Conservation (phyloP, 1,140 invertebrate species). For the Eueides isabella region DNA sequence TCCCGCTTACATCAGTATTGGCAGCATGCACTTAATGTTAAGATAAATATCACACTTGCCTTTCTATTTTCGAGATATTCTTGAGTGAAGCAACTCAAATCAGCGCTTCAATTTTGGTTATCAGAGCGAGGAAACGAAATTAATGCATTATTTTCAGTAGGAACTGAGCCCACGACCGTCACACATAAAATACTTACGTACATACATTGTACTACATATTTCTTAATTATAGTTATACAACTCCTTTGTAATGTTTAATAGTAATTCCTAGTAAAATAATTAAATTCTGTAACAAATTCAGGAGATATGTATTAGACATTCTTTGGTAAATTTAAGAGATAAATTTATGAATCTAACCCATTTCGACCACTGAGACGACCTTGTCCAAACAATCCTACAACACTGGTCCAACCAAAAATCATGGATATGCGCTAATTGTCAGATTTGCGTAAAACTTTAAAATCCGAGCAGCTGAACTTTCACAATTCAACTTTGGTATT, state of each 20-base stretch:
- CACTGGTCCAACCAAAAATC: slow-evolving; percentile 35
- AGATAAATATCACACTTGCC: not conserved
- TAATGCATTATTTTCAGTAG: not conserved
- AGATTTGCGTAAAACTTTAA: slow-evolving; percentile 72
- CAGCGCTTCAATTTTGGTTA: not conserved
- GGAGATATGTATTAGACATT: too few relatives aligned
- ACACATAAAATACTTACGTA: too few relatives aligned
- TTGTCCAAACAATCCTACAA: not conserved
- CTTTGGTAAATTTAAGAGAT: not conserved
- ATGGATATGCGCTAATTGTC: slow-evolving; percentile 60
- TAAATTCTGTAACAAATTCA: too few relatives aligned
- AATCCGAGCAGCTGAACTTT: slow-evolving; percentile 68
- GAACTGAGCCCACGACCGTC: not conserved
- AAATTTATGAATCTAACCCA: too few relatives aligned
- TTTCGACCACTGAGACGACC: not conserved
- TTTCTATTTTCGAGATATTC: not conserved
- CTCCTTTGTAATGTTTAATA: too few relatives aligned
- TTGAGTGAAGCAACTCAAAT: not conserved
- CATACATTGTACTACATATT: too few relatives aligned
- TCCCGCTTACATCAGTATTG: not conserved
- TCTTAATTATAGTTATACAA: too few relatives aligned
- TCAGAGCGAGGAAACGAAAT: not conserved
- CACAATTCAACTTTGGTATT: slow-evolving; percentile 75
- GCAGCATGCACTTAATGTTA: not conserved
- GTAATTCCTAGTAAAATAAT: too few relatives aligned